Evolutionary conservation across 2,797 vertebrate genomes (phyloP).

Genomic region (Lerista edwardsae): DNA sequence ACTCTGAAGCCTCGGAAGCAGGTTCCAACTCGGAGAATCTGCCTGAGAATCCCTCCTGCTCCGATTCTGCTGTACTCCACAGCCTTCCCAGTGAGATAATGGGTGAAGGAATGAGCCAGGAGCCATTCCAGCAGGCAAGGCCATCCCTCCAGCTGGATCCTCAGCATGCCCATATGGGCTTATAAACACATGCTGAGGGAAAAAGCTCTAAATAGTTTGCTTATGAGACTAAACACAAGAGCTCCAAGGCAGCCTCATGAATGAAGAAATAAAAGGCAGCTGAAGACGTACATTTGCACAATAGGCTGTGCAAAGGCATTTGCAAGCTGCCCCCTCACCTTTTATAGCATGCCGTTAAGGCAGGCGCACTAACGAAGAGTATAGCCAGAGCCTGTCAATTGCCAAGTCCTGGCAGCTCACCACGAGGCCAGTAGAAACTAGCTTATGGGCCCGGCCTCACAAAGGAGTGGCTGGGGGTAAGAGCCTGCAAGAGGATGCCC

Average conservation of each 20-base stretch:
- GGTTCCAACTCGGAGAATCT: neutral
- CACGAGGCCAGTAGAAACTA: neutral
- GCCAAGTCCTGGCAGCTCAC: slow-evolving; percentile 7
- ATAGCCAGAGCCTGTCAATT: neutral
- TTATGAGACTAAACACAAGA: slow-evolving; percentile 62
- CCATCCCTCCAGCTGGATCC: slow-evolving; percentile 58
- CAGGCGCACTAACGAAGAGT: slow-evolving; percentile 14
- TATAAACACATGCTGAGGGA: slow-evolving; percentile 72
- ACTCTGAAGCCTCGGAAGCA: neutral
- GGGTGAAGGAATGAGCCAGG: slow-evolving; percentile 56
- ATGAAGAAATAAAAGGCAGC: slow-evolving; percentile 53
- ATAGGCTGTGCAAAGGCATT: slow-evolving; percentile 41
- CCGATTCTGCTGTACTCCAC: neutral
- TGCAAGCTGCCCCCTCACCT: slow-evolving; percentile 38
- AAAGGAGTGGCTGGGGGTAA: neutral
- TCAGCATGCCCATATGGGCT: slow-evolving; percentile 60
- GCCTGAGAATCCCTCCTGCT: neutral
- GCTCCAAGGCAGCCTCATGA: slow-evolving; percentile 48
- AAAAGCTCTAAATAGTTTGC: slow-evolving; percentile 69
- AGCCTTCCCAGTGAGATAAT: slow-evolving; percentile 46
- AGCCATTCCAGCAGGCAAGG: slow-evolving; percentile 58
- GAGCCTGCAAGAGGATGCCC: neutral
- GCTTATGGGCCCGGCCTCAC: neutral
- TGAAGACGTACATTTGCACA: slow-evolving; percentile 2
- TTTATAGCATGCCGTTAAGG: slow-evolving; percentile 45